Percentiles rank a stretch among this genome's conserved stretches.
Conservation (phyloP, 2,797 vertebrate genomes). For the Mallotus villosus region DNA sequence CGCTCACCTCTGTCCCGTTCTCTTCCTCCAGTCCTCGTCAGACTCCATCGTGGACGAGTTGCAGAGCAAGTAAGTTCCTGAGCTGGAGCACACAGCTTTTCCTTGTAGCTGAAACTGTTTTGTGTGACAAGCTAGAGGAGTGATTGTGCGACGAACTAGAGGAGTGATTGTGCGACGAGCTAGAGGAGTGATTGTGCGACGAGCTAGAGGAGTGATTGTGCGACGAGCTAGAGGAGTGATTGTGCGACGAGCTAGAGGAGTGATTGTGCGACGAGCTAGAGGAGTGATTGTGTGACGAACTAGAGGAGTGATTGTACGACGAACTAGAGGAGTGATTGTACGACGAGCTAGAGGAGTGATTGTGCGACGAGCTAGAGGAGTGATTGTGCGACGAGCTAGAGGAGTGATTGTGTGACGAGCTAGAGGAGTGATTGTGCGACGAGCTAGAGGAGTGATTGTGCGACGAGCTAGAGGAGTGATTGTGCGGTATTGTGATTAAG, state of each 20-base stretch:
- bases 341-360: not conserved
- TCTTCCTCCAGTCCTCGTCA: slow-evolving; percentile 77
- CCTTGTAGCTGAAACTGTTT: not conserved
- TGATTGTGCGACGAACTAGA: too few relatives aligned
- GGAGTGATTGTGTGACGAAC: not conserved
- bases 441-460: too few relatives aligned
- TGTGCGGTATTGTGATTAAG: not conserved
- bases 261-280: too few relatives aligned
- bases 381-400: too few relatives aligned
- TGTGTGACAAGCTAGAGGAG: not conserved
- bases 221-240: too few relatives aligned
- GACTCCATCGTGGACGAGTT: slow-evolving; percentile 83
- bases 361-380: not conserved
- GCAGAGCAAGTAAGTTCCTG: slow-evolving; percentile 84
- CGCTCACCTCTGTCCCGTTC: slow-evolving; percentile 21
- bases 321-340: too few relatives aligned
- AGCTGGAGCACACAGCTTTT: not conserved
- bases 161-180: not conserved
- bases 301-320: too few relatives aligned
- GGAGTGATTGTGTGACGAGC: not conserved
- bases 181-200: not conserved
- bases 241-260: not conserved
- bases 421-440: too few relatives aligned
- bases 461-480: too few relatives aligned
- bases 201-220: too few relatives aligned